These are phyloP conservation scores for Odontothrips loti DNA, from an alignment of 2,888 invertebrate species.

Conservation along the genomic window DNA sequence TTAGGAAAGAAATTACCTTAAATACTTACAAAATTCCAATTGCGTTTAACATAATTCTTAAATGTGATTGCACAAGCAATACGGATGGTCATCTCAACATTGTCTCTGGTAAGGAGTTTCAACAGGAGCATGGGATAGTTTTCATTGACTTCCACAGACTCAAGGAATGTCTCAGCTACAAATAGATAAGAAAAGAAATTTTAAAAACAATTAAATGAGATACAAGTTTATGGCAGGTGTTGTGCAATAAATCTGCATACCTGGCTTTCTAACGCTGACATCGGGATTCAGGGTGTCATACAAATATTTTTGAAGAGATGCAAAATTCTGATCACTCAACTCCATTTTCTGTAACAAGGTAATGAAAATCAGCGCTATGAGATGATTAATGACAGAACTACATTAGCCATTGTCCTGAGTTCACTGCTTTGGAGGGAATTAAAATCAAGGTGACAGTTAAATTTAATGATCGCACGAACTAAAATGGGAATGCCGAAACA, in stretches of 20 bases:
- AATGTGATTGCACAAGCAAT: slow-evolving; percentile 90
- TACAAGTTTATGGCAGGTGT: background rate
- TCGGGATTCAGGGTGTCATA: slow-evolving; percentile 85
- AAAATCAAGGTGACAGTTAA: too few species aligned
- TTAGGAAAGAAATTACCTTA: background rate
- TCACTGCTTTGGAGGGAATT: too few species aligned
- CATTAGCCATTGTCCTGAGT: background rate
- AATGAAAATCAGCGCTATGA: too few species aligned
- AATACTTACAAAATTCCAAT: slow-evolving; percentile 80
- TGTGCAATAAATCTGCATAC: slow-evolving; percentile 49
- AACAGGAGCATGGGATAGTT: slow-evolving; percentile 85
- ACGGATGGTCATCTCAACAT: slow-evolving; percentile 74
- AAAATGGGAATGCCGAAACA: too few species aligned
- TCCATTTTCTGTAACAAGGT: slow-evolving; percentile 61
- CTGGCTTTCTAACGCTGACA: slow-evolving; percentile 73
- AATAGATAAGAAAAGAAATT: slow-evolving; percentile 39
- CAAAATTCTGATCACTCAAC: slow-evolving; percentile 77
- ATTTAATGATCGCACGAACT: too few species aligned
- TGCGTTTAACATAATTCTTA: slow-evolving; percentile 93
- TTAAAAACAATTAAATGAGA: slow-evolving; percentile 12
- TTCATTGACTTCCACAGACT: slow-evolving; percentile 83
- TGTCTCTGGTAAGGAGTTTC: slow-evolving; percentile 77
- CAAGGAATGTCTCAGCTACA: slow-evolving; percentile 86
- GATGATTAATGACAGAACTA: background rate
- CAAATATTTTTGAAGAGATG: slow-evolving; percentile 75